Evolutionary conservation across 2,888 invertebrate genomes (phyloP).

Genomic region (Xestoiulus laeticollis): DNA sequence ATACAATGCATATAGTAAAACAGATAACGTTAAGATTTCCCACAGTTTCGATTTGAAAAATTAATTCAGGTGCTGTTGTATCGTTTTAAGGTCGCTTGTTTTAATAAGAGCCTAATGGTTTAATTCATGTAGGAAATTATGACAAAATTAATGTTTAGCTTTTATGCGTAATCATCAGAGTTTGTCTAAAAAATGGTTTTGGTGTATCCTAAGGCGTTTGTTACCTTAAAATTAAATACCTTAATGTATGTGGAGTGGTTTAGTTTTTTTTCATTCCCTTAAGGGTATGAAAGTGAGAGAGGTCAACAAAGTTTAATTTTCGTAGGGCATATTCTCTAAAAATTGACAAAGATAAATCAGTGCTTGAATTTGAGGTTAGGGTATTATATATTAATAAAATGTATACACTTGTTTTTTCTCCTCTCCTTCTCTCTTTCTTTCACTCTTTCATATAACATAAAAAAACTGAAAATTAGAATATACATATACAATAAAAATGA

Average conservation of each 20-base stretch:
- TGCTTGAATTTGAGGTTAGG: background rate
- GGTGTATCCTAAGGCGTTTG: background rate
- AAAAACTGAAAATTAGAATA: conserved; percentile 1
- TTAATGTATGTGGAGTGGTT: background rate
- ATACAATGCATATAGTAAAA: too few relatives aligned
- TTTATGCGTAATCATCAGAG: too few relatives aligned
- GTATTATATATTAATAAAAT: background rate
- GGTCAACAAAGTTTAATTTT: background rate
- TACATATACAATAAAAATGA: background rate
- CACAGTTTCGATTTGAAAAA: too few relatives aligned
- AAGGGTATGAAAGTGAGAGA: background rate
- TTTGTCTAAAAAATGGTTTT: too few relatives aligned
- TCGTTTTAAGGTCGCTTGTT: too few relatives aligned
- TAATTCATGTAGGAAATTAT: too few relatives aligned
- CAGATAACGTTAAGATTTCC: too few relatives aligned
- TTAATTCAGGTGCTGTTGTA: too few relatives aligned
- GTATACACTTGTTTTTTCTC: background rate
- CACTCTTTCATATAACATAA: background rate
- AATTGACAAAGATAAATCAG: conserved; percentile 10
- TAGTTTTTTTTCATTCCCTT: background rate
- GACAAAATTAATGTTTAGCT: too few relatives aligned
- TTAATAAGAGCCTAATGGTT: too few relatives aligned
- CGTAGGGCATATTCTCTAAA: background rate
- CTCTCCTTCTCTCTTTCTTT: background rate
- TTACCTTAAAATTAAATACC: background rate